Conservation (phyloP, 2,113 vertebrate species). For the Callionymus lyra region DNA sequence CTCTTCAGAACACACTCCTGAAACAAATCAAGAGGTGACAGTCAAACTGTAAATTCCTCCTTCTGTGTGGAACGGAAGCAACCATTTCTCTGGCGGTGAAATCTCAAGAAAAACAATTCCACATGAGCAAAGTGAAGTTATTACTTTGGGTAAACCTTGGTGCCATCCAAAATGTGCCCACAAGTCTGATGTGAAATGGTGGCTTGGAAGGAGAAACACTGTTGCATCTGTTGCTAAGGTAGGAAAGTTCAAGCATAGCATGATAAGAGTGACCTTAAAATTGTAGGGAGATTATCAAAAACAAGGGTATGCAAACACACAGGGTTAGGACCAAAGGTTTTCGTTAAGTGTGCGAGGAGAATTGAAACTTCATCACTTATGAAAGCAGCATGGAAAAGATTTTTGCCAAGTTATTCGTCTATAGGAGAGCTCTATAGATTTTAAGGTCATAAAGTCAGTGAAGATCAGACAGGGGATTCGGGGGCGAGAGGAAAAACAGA, state of each 20-base stretch:
- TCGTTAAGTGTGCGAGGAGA: conserved; percentile 19
- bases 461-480: conserved; percentile 29
- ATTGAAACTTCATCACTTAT: conserved; percentile 28
- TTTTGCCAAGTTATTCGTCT: conserved; percentile 32
- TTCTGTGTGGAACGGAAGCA: conserved; percentile 27
- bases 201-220: conserved; percentile 29
- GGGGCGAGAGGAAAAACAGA: conserved; percentile 28
- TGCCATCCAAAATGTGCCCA: conserved; percentile 41
- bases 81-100: conserved; percentile 34
- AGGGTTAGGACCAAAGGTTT: conserved; percentile 42
- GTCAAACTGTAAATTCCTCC: conserved; percentile 16
- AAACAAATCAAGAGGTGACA: conserved; percentile 36
- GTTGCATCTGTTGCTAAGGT: conserved; percentile 46
- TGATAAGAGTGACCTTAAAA: conserved; percentile 41
- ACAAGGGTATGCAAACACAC: conserved; percentile 43
- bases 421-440: conserved; percentile 30
- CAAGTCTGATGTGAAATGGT: conserved; percentile 18
- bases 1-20: conserved; percentile 35
- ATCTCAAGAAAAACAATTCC: conserved; percentile 45
- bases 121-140: conserved; percentile 44
- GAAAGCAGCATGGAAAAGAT: conserved; percentile 43
- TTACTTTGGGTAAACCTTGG: conserved; percentile 19
- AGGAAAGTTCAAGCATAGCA: conserved; percentile 44
- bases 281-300: conserved; percentile 33
- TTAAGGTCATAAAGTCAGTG: conserved; percentile 37